phyloP scores from a whole-genome alignment of 2,113 vertebrate species.

The Varanus salvator region DNA sequence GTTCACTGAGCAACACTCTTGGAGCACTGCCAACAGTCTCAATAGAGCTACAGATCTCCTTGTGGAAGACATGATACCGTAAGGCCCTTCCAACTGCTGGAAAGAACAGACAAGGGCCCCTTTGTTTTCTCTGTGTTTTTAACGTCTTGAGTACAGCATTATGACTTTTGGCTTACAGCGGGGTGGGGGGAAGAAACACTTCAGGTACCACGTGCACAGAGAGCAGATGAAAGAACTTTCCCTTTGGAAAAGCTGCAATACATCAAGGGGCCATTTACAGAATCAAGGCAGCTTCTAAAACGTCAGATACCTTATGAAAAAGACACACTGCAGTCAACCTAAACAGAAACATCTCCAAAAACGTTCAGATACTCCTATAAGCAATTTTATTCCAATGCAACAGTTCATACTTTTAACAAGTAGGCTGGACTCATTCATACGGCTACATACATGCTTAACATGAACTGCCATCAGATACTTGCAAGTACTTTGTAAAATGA shows the following conservation, averaged over 20 bases:
- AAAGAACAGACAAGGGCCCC: neutral
- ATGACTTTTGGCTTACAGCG: neutral
- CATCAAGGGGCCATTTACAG: neutral
- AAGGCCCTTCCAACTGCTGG: neutral
- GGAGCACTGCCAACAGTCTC: rapidly evolving
- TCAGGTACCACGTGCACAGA: neutral
- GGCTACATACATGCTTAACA: no score
- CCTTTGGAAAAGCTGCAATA: neutral
- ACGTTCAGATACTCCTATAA: no score
- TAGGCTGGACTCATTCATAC: neutral
- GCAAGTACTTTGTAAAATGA: neutral
- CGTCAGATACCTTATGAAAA: neutral
- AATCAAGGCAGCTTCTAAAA: neutral
- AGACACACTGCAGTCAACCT: no score
- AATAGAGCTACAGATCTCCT: neutral
- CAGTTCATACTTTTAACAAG: no score
- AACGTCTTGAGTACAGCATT: neutral
- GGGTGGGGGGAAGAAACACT: neutral
- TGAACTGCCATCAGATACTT: neutral
- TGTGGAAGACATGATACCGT: neutral
- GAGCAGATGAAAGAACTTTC: neutral
- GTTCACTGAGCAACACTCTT: neutral
- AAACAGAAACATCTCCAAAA: neutral
- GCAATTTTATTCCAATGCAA: neutral
- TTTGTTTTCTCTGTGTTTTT: neutral